Percentiles rank a stretch among this genome's conserved stretches.
Conservation (phyloP, 2,888 invertebrate species). For the Eristalinus aeneus region DNA sequence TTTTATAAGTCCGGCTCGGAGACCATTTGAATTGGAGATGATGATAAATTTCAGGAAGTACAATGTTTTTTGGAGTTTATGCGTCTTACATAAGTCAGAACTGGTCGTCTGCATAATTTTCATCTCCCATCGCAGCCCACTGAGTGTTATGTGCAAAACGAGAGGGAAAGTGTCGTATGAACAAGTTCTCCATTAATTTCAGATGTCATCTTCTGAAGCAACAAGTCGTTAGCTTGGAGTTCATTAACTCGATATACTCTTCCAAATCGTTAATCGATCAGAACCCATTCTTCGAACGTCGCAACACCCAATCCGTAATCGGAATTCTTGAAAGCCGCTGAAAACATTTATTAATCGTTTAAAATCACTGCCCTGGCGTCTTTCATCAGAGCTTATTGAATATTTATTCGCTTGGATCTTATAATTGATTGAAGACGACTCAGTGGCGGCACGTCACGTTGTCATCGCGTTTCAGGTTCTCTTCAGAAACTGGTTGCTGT, state of each 20-base stretch:
- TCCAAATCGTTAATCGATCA: no score
- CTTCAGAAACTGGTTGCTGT: neutral
- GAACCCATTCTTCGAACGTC: no score
- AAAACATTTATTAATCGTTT: neutral
- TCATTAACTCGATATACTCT: no score
- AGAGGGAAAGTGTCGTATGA: neutral
- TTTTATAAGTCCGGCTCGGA: slow-evolving; percentile 2
- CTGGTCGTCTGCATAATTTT: neutral
- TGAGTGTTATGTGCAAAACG: neutral
- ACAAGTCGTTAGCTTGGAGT: no score
- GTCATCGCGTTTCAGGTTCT: neutral
- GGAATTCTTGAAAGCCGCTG: neutral
- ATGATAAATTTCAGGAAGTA: neutral
- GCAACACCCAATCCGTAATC: neutral
- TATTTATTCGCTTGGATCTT: neutral
- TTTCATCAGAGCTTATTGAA: neutral
- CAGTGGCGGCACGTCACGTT: neutral
- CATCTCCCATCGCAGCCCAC: neutral
- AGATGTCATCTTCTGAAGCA: no score
- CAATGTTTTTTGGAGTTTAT: neutral
- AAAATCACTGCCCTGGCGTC: neutral
- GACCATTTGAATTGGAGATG: slow-evolving; percentile 19
- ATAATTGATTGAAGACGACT: neutral
- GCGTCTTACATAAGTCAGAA: neutral
- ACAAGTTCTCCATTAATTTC: no score